Evolutionary conservation across 2,888 invertebrate species (phyloP), one percentile per base, ranked within the genome.

Genomic region (Mesopsocus fuscifrons): DNA sequence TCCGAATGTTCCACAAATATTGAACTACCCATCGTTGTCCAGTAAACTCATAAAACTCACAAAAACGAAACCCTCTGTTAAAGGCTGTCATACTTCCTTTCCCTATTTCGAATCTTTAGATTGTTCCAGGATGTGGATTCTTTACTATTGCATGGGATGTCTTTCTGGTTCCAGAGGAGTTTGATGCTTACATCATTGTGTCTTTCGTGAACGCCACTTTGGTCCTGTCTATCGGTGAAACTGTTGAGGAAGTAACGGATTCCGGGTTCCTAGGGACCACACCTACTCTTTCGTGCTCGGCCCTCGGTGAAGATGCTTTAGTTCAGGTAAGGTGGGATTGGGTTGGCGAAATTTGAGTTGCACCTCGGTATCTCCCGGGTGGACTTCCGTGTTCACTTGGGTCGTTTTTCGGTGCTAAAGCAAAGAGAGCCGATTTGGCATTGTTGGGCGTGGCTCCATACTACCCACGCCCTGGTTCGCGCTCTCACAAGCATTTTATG

Each of bases 161-260:
- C 26, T 15, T 5, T 66, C 67, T 71, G 72, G 67, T 81, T 80
- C 52, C 80, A 94, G 95, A 97, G 71, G 87, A 88, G 61, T 95
- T 72, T 70, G 98, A 98, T 72, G 89, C 97, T 43, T 98, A 97
- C 71, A 99, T 98, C 72, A 92, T 98, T 62, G 98, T 98, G 55
- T 98, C 98, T 41, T 98, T 98, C 79, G 87, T 94, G 49, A 85
- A 84, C 60, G 98, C 98, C 52, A 99, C 98, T 13, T 74, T 99
- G 57, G 98, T 98, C 50, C 72, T 99, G 55, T 94, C 94, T 54
- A 98, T 99, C 59, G 98, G 98, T 52, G 98, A 98, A 64, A 98
- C 97, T 11, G 98, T 99, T n/a, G 98, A 99, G 64, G 98, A 99
- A 78, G 98, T 98, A 18, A 94, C 97, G 0, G 98, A 99, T 63